A percentile compares a stretch with the other conserved stretches of the same genome.
Conservation (phyloP, 2,113 vertebrate species). For the Glaucomys volans region DNA sequence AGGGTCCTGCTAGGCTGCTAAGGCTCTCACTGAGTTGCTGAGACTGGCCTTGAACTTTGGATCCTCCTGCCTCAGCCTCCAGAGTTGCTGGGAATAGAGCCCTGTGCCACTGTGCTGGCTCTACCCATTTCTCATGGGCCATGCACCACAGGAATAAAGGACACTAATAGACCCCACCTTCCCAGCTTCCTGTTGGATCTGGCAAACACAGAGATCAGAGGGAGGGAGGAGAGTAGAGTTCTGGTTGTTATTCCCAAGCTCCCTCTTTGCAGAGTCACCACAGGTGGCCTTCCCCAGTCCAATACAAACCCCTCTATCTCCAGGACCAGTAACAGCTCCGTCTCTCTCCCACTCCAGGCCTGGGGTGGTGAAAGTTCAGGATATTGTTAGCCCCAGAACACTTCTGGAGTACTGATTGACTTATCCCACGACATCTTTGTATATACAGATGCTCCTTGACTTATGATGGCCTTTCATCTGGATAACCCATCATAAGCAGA, state of each 20-base stretch:
- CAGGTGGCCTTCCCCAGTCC: neutral
- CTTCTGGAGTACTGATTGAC: too few relatives aligned
- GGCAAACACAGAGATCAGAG: neutral
- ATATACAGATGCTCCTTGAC: neutral
- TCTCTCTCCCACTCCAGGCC: neutral
- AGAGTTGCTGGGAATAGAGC: too few relatives aligned
- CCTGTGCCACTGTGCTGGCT: too few relatives aligned
- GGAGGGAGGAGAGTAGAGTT: neutral
- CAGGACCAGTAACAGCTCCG: rapidly evolving
- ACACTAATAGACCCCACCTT: neutral
- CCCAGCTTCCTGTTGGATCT: neutral
- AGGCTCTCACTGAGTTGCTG: too few relatives aligned
- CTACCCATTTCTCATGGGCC: neutral
- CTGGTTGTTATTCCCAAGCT: neutral
- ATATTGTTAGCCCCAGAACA: neutral
- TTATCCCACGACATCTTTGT: neutral
- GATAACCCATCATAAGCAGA: neutral
- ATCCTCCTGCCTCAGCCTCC: too few relatives aligned
- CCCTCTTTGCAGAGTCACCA: neutral
- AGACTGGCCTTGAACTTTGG: too few relatives aligned
- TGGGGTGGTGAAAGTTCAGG: neutral
- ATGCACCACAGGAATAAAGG: neutral
- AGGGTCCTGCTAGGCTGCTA: too few relatives aligned
- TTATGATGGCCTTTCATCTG: neutral
- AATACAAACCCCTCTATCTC: neutral